Evolutionary conservation across 2,113 vertebrate species (phyloP).

Genomic region (Centrocercus urophasianus): DNA sequence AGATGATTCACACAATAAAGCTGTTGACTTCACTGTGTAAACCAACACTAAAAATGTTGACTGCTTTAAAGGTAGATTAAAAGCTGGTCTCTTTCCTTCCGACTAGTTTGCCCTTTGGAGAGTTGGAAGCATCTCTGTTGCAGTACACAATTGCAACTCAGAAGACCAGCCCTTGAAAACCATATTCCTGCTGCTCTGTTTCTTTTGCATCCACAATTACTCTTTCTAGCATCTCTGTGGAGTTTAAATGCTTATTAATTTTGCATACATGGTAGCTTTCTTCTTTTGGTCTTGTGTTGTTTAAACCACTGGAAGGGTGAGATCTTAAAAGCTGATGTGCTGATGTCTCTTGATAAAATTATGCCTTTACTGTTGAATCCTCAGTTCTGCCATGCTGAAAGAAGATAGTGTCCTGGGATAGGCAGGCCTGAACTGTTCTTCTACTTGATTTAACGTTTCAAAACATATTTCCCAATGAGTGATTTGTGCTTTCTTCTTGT

Average conservation of each 20-base stretch:
- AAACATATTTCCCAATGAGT: constrained; percentile 11
- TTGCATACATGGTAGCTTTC: not conserved
- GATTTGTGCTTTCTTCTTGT: constrained; percentile 1
- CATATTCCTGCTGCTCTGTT: not conserved
- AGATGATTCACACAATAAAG: not conserved
- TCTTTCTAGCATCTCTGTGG: not conserved
- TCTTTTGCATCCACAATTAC: not conserved
- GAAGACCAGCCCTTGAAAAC: not conserved
- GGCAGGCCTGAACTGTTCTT: constrained; percentile 53
- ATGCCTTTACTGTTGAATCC: not conserved
- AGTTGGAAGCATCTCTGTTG: not conserved
- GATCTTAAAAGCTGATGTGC: not conserved
- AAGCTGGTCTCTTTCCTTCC: not conserved
- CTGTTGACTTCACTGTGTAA: not conserved
- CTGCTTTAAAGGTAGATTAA: not conserved
- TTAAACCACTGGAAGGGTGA: not conserved
- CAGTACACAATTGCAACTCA: not conserved
- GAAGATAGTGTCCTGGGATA: constrained; percentile 6
- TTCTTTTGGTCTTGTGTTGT: not conserved
- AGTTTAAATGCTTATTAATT: not conserved
- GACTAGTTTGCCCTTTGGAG: not conserved
- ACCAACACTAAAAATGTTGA: too few relatives aligned
- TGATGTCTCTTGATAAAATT: not conserved
- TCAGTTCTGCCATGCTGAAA: not conserved
- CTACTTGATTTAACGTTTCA: constrained; percentile 66